Conservation (phyloP, 2,888 invertebrate genomes). For the Pogonocherus hispidulus region DNA sequence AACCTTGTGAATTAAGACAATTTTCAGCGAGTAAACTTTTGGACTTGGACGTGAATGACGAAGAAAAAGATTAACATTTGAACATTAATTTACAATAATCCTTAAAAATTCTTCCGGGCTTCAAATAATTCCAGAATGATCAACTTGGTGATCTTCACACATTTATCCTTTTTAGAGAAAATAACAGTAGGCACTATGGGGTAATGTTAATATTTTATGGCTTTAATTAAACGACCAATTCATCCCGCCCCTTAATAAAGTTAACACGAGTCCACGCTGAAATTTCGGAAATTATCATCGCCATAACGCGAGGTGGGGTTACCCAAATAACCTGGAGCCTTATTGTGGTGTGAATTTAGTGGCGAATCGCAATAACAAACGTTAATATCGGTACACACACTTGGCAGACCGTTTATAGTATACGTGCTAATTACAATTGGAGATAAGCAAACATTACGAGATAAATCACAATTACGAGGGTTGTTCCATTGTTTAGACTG, state of each 20-base stretch:
- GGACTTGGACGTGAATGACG: no score
- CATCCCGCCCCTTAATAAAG: slow-evolving; percentile 19
- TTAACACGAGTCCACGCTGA: slow-evolving; percentile 16
- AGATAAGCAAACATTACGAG: slow-evolving; percentile 57
- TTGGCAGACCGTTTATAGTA: slow-evolving; percentile 54
- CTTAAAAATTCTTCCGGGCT: no score
- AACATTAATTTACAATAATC: no score
- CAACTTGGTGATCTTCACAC: no score
- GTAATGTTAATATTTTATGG: not conserved
- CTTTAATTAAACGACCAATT: slow-evolving; percentile 8
- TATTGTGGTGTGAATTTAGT: slow-evolving; percentile 38
- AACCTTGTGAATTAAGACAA: no score
- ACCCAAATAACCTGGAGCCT: slow-evolving; percentile 43
- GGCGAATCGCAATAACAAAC: slow-evolving; percentile 46
- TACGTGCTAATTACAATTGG: slow-evolving; percentile 60
- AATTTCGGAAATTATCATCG: slow-evolving; percentile 36
- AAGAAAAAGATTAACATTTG: no score
- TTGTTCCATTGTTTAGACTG: slow-evolving; percentile 27
- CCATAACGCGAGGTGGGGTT: slow-evolving; percentile 34
- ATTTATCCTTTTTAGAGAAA: not conserved
- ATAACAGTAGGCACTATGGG: not conserved
- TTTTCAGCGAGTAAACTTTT: no score
- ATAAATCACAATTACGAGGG: slow-evolving; percentile 57
- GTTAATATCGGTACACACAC: slow-evolving; percentile 53
- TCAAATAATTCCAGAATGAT: slow-evolving; percentile 8